A percentile compares a stretch with the other conserved stretches of the same genome.
phyloP scores from a whole-genome alignment of 2,113 vertebrate species.

The Ginglymostoma cirratum region DNA sequence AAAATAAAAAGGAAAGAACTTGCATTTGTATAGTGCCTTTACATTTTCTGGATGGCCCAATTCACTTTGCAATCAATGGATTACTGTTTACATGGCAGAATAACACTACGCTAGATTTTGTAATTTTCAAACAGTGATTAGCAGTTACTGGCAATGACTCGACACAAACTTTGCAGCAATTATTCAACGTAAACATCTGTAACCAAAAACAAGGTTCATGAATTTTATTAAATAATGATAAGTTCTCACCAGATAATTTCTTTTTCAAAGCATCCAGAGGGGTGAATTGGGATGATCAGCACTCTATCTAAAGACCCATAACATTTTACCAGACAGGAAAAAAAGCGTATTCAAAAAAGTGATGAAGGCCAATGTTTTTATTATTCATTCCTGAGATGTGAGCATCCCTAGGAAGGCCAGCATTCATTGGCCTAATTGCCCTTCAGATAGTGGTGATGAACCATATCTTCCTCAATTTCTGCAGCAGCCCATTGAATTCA shows the following conservation, averaged over 20 bases:
- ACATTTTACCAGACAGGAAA: not conserved
- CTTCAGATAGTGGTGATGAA: too few species aligned
- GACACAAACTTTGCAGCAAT: not conserved
- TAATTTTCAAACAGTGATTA: not conserved
- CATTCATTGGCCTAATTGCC: too few species aligned
- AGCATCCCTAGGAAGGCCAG: too few species aligned
- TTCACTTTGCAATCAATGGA: not conserved
- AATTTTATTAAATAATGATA: not conserved
- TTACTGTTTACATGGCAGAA: not conserved
- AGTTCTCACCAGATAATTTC: not conserved
- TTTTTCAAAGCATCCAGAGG: not conserved
- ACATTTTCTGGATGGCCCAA: not conserved
- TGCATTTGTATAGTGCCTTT: not conserved
- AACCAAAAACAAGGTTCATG: not conserved
- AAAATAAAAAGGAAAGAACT: not conserved
- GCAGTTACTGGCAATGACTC: not conserved
- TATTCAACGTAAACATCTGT: not conserved
- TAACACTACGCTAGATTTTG: not conserved
- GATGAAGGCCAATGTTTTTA: too few species aligned
- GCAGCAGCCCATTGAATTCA: not conserved
- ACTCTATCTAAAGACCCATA: not conserved
- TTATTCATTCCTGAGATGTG: too few species aligned
- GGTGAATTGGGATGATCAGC: not conserved
- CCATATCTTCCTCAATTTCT: not conserved
- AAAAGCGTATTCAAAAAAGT: not conserved